Base-by-base conservation (phyloP, 1,140 invertebrate genomes). In the Calephelis nemesis region DNA sequence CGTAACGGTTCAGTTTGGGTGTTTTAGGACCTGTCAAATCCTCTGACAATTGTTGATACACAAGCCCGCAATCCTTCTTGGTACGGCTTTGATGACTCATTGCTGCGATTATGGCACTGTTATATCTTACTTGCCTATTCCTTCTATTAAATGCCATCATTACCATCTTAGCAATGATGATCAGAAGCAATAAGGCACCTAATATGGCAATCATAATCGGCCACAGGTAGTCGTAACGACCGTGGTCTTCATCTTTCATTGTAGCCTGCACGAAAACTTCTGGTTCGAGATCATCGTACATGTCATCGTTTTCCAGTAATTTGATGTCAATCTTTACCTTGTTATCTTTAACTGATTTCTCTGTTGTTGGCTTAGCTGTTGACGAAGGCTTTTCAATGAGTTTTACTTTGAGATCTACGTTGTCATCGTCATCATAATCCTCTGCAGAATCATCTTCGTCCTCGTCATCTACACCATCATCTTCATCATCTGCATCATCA, bases 41-140 rank as follows among this genome's bases (percentile, higher is more conserved):
- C 80, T 94, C 93, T 19, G 92, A 93, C 48, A 94, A 81, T 76
- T 93, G 93, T 75, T 94, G 93, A 81, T 94, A 94, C 42, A 94
- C 93, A 63, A 94, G 75, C 0, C 91, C 92, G 67, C 92, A 92
- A 76, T 92, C 92, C 73, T 91, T 92, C 82, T 91, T 92, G 12
- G 88, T 88, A 68, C 88, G 87, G 6, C 85, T 82, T 4, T 73
- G 74, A 49, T 88, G 76, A 67, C 81, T 90, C 86, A 91, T 91
- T 60, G 87, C 87, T 9, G 89, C 89, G 47, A 90, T 87, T 73
- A 91, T 88, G 79, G 89, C 87, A 83, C 76, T 93, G 91, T 93
- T 93, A 86, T 91, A 91, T 76, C 92, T 88, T 67, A 93, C 89
- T 71, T 93, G 92, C 73, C 92, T 91, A 64, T 87, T 92, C 67